Base-by-base conservation (phyloP, 2,797 vertebrate species). In the Valencia hispanica region DNA sequence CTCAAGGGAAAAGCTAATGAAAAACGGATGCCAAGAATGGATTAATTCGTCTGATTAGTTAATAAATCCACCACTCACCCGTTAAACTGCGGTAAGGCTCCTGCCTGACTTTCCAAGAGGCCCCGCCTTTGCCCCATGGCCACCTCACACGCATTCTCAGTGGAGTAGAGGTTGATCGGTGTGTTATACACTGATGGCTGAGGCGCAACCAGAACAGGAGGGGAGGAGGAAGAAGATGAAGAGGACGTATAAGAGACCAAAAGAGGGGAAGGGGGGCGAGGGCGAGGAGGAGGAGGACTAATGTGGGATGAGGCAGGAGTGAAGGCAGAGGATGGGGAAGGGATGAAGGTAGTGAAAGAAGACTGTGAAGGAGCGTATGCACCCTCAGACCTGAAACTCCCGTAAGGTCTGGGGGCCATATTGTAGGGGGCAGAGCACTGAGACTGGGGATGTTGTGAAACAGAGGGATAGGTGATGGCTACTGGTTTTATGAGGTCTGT, bases 401-500 rank as follows among this genome's bases (percentile, higher is more conserved):
- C 94, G 32, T 96, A 97, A 0, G 96, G 96, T 83, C 95, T 95
- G 57, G 97, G 95, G n/a, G 96, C 93, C 90, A 97, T 98, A 95
- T 96, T 97, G 96, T 96, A 96, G 84, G 96, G 95, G 80, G 81
- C 75, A 74, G 88, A 89, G 70, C 90, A 48, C 73, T 90, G 78
- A 45, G 71, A 61, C 32, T 83, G 83, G 87, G 79, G 92, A 92
- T 86, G 74, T 20, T 94, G 78, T 73, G 96, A 90, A 55, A 91
- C 93, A 90, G 92, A 86, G 6, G 92, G 91, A 84, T 96, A 96
- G 92, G 95, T 94, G 94, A 98, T 95, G 84, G 97, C 97, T 87
- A 98, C 97, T 79, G 98, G 97, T 88, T 98, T 98, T 95, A 98
- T 96, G 95, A 99, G 96, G 96, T 97, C 97, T 89, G 94, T 92